Evolutionary conservation across 2,797 vertebrate species (phyloP).

Genomic region (Lepus townsendii): DNA sequence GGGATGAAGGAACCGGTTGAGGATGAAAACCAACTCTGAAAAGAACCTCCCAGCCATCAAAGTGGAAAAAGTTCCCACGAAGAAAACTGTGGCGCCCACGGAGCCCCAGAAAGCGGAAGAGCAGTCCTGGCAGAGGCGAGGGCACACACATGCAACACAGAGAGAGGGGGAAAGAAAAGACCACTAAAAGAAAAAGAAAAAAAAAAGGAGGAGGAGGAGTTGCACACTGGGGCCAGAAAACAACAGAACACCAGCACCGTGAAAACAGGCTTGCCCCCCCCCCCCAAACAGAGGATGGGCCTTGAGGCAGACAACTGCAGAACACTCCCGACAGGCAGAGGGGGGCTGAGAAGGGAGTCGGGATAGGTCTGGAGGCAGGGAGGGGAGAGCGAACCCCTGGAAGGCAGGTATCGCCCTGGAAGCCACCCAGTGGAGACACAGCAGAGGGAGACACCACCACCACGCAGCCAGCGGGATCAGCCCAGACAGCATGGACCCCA

Average conservation of each 20-base stretch:
- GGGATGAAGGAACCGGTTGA: constrained; percentile 15
- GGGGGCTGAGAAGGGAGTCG: neutral
- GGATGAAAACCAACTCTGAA: constrained; percentile 38
- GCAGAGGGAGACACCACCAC: neutral
- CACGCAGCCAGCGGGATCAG: neutral
- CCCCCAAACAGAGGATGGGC: neutral
- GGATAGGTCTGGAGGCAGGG: neutral
- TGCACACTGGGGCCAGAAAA: neutral
- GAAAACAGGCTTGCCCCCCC: no score
- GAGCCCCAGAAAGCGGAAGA: neutral
- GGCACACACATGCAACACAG: neutral
- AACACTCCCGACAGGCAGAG: neutral
- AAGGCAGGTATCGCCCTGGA: no score
- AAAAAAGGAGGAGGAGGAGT: neutral
- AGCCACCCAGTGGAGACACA: no score
- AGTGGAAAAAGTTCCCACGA: constrained; percentile 35
- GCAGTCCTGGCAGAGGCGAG: neutral
- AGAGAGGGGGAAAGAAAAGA: neutral
- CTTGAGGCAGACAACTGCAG: constrained; percentile 27
- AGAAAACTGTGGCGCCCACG: neutral
- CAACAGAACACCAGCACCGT: neutral
- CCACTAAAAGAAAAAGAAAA: no score
- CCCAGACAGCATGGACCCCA: neutral
- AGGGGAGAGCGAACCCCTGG: neutral
- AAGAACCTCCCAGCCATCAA: constrained; percentile 27